Evolutionary conservation across 2,113 vertebrate species (phyloP).

Genomic region (Hiodon tergisus): DNA sequence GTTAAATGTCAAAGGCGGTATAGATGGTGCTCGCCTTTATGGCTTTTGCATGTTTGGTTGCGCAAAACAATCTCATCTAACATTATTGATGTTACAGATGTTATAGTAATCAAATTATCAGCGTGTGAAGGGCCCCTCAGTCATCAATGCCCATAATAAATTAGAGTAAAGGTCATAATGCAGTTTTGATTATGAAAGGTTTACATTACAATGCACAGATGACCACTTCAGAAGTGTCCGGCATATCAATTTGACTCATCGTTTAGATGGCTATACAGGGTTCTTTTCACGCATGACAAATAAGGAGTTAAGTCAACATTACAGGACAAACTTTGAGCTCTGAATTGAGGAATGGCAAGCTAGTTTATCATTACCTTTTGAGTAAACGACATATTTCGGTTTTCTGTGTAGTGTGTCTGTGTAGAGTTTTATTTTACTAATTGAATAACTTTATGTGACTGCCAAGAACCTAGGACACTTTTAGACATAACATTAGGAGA

Average conservation of each 20-base stretch:
- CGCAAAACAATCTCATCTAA: constrained; percentile 69
- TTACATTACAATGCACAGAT: constrained; percentile 52
- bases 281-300: constrained; percentile 6
- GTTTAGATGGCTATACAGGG: background rate
- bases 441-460: background rate
- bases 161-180: constrained; percentile 66
- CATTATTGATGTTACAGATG: constrained; percentile 74
- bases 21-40: constrained; percentile 46
- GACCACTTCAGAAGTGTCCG: constrained; percentile 36
- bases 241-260: background rate
- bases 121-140: constrained; percentile 66
- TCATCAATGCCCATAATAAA: constrained; percentile 53
- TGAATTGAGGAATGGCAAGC: background rate
- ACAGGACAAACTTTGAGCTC: background rate
- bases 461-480: background rate
- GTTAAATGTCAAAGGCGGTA: constrained; percentile 49
- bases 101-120: constrained; percentile 71
- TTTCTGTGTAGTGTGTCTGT: background rate
- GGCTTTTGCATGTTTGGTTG: constrained; percentile 66
- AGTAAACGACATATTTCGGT: background rate
- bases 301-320: background rate
- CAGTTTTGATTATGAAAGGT: constrained; percentile 45
- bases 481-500: background rate
- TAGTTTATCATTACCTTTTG: background rate
- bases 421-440: background rate